A percentile compares a stretch with the other conserved stretches of the same genome.
phyloP scores from a whole-genome alignment of 2,797 vertebrate species.

The Bucorvus abyssinicus region DNA sequence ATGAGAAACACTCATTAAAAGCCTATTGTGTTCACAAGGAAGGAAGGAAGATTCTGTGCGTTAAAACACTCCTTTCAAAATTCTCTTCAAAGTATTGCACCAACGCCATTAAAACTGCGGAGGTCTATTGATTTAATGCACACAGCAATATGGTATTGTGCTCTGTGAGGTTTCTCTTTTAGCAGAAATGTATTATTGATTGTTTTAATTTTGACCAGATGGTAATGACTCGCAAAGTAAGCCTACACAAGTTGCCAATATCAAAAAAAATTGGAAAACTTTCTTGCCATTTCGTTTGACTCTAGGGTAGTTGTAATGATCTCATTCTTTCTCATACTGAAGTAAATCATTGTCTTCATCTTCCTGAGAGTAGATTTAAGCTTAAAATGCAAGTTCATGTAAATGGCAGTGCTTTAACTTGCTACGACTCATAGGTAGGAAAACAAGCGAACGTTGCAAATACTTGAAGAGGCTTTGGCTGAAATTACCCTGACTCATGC shows the following conservation, averaged over 20 bases:
- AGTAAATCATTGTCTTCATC: not conserved
- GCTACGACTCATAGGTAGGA: not conserved
- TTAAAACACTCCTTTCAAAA: not conserved
- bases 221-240: not conserved
- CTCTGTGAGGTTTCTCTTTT: not conserved
- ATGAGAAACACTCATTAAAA: not conserved
- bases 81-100: not conserved
- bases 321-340: not conserved
- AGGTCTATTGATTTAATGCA: constrained; percentile 24
- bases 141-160: not conserved
- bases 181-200: constrained; percentile 26
- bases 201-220: constrained; percentile 6
- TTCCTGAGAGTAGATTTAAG: not conserved
- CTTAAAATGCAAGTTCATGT: not conserved
- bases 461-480: not conserved
- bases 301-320: not conserved
- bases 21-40: not conserved
- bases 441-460: not conserved
- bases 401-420: not conserved
- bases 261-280: not conserved
- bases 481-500: not conserved
- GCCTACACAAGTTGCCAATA: not conserved
- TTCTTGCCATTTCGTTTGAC: not conserved
- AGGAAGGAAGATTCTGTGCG: not conserved
- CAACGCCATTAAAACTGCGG: not conserved